Evolutionary conservation across 2,888 invertebrate species (phyloP), one percentile per base, ranked within the genome.

Genomic region (Serrognathus titanus): DNA sequence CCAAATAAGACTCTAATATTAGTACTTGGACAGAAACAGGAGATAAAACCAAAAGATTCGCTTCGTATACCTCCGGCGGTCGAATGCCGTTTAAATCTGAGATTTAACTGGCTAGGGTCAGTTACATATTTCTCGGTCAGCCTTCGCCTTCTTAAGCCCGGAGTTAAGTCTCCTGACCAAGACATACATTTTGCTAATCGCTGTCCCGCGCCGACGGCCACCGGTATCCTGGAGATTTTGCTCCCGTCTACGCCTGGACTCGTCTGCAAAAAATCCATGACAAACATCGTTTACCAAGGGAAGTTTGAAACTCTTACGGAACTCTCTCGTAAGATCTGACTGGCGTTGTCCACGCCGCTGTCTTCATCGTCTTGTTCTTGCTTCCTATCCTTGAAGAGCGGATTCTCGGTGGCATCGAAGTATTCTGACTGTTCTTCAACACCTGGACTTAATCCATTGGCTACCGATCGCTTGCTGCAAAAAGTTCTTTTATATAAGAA

Each of bases 41-140:
- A 31, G 24, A 31, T 7, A 31, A 31, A 31, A 31, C 24, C 24
- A 31, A 31, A 31, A 31, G 24, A 31, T 31, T 31, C 24, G 24
- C 24, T 31, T 31, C 24, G 24, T 7, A 53, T 62, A 70, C 71
- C 71, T 65, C 72, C 73, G 38, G 70, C 69, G n/a, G 72, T 75
- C 52, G 77, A 77, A 65, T 77, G 88, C 64, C 92, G 80, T 70
- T 88, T 87, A 80, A 92, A 92, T 59, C 90, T 82, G 69, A 92
- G 82, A 78, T 90, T 90, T 68, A 92, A 79, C 73, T 93, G 91
- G 59, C 89, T 86, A 60, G 90, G 89, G 79, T 93, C 93, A 31
- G 88, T 87, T 24, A 92, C 89, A 78, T 93, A 93, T 78, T 94
- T 94, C 62, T 92, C 92, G 56, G 81, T 80, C 43, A 86, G 86